phyloP scores from a whole-genome alignment of 2,113 vertebrate genomes.

The Tragelaphus buxtoni region DNA sequence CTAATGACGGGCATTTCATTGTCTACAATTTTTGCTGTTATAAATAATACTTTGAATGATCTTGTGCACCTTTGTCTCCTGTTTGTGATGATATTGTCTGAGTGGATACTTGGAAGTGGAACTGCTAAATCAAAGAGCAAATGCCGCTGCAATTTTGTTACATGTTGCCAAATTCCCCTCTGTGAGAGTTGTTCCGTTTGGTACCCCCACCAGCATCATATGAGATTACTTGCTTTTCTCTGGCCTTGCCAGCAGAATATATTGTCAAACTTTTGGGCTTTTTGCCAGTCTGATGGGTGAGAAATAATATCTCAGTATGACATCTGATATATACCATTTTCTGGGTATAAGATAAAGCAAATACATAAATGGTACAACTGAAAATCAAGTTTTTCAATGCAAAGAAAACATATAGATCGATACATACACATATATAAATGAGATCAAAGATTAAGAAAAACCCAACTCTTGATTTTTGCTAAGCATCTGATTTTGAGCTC shows the following conservation, averaged over 20 bases:
- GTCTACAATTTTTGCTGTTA: neutral
- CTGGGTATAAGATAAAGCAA: neutral
- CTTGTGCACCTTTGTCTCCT: neutral
- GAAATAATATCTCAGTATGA: neutral
- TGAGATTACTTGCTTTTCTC: neutral
- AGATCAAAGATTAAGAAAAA: too few relatives aligned
- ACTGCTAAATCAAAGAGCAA: neutral
- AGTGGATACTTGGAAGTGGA: neutral
- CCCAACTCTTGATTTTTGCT: too few relatives aligned
- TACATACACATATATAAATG: neutral
- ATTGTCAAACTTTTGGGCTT: neutral
- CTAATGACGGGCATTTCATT: neutral
- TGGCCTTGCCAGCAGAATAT: neutral
- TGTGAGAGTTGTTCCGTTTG: neutral
- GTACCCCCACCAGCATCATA: neutral
- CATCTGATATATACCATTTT: neutral
- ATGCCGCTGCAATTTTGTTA: neutral
- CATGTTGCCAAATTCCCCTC: neutral
- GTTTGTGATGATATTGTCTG: neutral
- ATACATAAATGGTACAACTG: neutral
- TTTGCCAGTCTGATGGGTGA: neutral
- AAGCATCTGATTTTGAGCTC: neutral
- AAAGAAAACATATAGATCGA: neutral
- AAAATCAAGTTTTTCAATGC: neutral
- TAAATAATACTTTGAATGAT: neutral